Evolutionary conservation across 2,113 vertebrate genomes (phyloP), one percentile per base, ranked within the genome.

Genomic region (Paracanthobrama guichenoti): DNA sequence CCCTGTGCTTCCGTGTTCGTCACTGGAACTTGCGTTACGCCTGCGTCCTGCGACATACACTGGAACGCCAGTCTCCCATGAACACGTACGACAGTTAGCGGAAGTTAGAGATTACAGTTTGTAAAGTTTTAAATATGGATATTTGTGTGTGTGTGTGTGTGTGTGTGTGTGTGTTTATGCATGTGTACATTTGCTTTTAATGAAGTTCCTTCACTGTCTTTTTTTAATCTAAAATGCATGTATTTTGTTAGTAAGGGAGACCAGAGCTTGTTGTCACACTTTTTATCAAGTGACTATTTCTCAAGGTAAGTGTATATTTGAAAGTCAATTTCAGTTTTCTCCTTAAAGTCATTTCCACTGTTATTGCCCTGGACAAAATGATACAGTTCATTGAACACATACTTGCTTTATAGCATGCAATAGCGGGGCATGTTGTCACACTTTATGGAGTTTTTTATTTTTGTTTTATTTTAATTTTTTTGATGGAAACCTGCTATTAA

Each of bases 241-340:
- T 2, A 24, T 7, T 67, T 42, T 42, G 20, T 71, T 42, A n/a
- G 4, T 11, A 5, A 2, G 7, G n/a, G 22, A 46, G 5, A 42
- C 22, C 39, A 2, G 69, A 46, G 42, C 13, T 46, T 8, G 6
- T 2, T 72, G n/a, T 46, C 39, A 71, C 31, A 69, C 18, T 69
- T 69, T 24, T 72, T 11, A 12, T 24, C 42, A 0, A 7, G 69
- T 73, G 71, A 48, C 26, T 73, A 73, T 73, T 73, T 73, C 12
- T 48, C 42, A 73, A 2, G 0, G 11, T 73, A 73, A 48, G 6
- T 73, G 6, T 48, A 73, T 73, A 73, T 73, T 73, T 73, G 71
- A 73, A 73, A 73, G 71, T 16, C 71, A 73, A 73, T 73, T 48
- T 73, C 71, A 42, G 42, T 24, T 26, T 73, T 73, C 71, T 73